A percentile compares a stretch with the other conserved stretches of the same genome.
Evolutionary conservation across 2,113 vertebrate genomes (phyloP).

Genomic region (Mus pahari): DNA sequence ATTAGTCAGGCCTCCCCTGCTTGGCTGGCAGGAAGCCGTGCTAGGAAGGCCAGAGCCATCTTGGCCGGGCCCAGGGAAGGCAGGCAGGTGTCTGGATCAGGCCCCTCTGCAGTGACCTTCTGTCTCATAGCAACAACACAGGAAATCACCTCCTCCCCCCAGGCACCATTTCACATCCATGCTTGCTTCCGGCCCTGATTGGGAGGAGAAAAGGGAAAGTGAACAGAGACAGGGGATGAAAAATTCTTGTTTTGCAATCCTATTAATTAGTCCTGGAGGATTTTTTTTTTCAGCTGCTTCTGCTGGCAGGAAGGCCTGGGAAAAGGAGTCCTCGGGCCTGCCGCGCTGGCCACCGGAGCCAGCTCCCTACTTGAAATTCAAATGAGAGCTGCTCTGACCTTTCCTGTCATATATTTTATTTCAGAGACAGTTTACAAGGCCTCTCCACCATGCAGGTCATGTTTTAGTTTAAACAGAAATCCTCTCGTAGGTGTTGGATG

Average conservation of each 20-base stretch:
- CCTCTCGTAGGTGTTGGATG: conserved; percentile 90
- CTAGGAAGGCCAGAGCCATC: conserved; percentile 61
- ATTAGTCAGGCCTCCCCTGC: conserved; percentile 76
- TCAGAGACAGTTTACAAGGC: conserved; percentile 91
- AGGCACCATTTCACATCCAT: conserved; percentile 80
- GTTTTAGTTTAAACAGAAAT: conserved; percentile 92
- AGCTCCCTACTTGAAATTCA: conserved; percentile 90
- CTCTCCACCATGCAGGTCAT: conserved; percentile 90
- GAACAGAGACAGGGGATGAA: conserved; percentile 70
- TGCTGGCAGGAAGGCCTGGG: conserved; percentile 81
- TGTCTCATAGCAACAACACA: conserved; percentile 74
- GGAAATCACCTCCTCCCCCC: conserved; percentile 80
- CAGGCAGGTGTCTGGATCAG: conserved; percentile 71
- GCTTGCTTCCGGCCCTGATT: conserved; percentile 75
- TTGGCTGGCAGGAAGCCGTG: conserved; percentile 63
- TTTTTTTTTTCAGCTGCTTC: conserved; percentile 84
- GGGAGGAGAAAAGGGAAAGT: conserved; percentile 64
- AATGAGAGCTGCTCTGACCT: conserved; percentile 88
- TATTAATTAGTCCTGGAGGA: conserved; percentile 90
- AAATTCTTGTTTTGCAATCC: conserved; percentile 87
- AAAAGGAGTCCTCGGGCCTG: conserved; percentile 77
- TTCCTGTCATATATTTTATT: conserved; percentile 91
- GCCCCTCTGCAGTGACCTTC: conserved; percentile 77
- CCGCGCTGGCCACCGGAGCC: conserved; percentile 61
- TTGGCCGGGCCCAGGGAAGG: conserved; percentile 66